These are phyloP conservation scores for Phalanger gymnotis DNA, from an alignment of 2,797 vertebrate genomes.

Conservation along the genomic window DNA sequence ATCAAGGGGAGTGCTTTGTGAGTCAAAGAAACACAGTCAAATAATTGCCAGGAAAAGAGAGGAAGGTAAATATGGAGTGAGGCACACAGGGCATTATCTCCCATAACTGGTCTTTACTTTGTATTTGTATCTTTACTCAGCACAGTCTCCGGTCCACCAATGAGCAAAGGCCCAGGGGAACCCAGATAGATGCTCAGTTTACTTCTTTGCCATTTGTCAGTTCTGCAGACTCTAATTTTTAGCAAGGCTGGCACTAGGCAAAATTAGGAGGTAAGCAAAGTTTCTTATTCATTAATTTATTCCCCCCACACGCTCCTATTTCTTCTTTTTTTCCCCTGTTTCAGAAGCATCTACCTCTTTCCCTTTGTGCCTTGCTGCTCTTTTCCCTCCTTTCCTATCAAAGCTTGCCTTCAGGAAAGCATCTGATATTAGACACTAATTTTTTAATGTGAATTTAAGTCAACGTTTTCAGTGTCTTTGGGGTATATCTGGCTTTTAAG, in stretches of 20 bases:
- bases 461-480: background rate
- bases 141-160: background rate
- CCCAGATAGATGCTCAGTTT: background rate
- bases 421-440: background rate
- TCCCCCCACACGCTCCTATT: background rate
- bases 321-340: background rate
- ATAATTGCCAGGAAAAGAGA: background rate
- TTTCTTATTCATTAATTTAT: background rate
- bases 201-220: background rate
- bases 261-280: background rate
- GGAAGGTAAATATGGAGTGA: background rate
- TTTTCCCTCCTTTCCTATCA: background rate
- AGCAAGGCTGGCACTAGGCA: background rate
- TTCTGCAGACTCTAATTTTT: background rate
- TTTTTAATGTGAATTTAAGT: constrained; percentile 10
- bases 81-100: background rate
- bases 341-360: background rate
- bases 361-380: fast-evolving
- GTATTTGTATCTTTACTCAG: background rate
- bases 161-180: background rate
- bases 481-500: background rate
- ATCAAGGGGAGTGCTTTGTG: background rate
- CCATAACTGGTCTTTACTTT: background rate
- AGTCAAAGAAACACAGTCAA: background rate
- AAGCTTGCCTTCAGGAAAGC: background rate